Conservation (phyloP, 2,888 invertebrate species). For the Callosobruchus maculatus region DNA sequence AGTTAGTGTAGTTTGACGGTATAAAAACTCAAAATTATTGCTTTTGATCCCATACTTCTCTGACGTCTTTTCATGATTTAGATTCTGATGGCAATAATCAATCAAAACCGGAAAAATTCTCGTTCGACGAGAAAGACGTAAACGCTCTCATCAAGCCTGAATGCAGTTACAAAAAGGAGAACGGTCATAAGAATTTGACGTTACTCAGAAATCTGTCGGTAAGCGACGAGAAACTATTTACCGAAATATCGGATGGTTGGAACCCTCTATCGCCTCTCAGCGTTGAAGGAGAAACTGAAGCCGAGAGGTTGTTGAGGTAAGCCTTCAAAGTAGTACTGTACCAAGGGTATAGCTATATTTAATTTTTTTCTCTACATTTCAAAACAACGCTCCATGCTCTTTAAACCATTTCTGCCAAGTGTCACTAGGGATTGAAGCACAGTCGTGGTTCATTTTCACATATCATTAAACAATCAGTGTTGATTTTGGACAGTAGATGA, state of each 20-base stretch:
- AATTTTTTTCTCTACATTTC: too few species aligned
- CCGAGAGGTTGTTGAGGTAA: constrained; percentile 55
- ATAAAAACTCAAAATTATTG: too few species aligned
- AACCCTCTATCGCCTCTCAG: constrained; percentile 55
- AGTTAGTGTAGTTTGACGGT: too few species aligned
- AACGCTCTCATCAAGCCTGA: constrained; percentile 6
- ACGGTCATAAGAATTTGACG: constrained; percentile 33
- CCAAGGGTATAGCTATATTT: too few species aligned
- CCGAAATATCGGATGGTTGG: constrained; percentile 52
- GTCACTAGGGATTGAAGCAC: too few species aligned
- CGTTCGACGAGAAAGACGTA: constrained; percentile 19
- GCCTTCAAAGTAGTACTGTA: neutral
- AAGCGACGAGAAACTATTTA: constrained; percentile 43
- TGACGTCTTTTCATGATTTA: too few species aligned
- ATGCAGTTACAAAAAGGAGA: constrained; percentile 17
- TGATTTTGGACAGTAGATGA: too few species aligned
- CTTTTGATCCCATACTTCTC: too few species aligned
- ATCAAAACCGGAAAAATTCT: constrained; percentile 14
- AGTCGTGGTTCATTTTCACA: too few species aligned
- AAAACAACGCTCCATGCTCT: too few species aligned
- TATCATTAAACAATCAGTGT: too few species aligned
- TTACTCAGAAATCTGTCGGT: constrained; percentile 44
- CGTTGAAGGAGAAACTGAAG: constrained; percentile 59
- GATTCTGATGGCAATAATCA: neutral
- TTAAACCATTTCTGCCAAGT: too few species aligned